Evolutionary conservation across 1,140 invertebrate genomes (phyloP).

Genomic region (Diachasmimorpha longicaudata): DNA sequence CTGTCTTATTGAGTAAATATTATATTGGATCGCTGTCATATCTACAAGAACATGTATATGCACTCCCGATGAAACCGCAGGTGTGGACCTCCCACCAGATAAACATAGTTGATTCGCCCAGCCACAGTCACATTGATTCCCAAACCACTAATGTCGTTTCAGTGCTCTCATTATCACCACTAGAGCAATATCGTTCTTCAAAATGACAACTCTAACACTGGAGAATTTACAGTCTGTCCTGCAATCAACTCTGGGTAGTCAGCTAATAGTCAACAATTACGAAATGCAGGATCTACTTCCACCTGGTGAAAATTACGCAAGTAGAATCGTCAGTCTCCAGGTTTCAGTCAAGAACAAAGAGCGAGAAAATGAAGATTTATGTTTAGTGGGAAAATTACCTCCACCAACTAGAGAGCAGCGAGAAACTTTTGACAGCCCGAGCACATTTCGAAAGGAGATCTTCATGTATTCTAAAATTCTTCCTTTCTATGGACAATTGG

Average conservation of each 20-base stretch:
- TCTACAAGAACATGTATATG: no score
- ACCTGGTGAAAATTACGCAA: constrained; percentile 69
- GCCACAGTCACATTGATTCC: no score
- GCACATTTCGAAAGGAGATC: constrained; percentile 57
- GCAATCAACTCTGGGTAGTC: neutral
- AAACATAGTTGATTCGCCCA: no score
- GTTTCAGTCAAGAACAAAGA: constrained; percentile 37
- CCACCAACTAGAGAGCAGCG: constrained; percentile 49
- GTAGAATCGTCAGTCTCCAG: constrained; percentile 61
- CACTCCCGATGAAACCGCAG: no score
- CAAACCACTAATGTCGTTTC: neutral
- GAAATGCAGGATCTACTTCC: constrained; percentile 40
- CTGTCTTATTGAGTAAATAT: no score
- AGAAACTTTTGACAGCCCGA: constrained; percentile 50
- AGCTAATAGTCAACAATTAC: constrained; percentile 34
- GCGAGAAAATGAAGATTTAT: constrained; percentile 35
- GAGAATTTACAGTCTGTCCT: neutral
- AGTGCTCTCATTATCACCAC: neutral
- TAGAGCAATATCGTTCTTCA: neutral
- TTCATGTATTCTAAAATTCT: constrained; percentile 49
- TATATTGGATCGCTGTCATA: no score
- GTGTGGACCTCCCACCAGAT: no score
- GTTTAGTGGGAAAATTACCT: constrained; percentile 59
- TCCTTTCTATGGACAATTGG: constrained; percentile 45
- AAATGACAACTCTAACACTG: neutral